Evolutionary conservation across 2,797 vertebrate species (phyloP).

Genomic region (Varecia variegata): DNA sequence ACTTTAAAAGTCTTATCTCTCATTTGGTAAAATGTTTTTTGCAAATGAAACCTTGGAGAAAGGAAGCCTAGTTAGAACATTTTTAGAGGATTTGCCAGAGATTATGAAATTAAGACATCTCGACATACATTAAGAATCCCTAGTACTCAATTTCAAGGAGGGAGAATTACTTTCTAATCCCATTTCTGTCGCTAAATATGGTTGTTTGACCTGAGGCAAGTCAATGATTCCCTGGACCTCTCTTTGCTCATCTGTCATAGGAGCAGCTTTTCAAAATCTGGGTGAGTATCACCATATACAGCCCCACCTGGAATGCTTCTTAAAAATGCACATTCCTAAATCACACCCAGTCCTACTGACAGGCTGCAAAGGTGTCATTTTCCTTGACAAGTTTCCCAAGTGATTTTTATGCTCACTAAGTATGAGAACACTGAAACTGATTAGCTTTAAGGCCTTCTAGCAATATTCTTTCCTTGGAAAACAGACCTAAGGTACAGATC

Average conservation of each 20-base stretch:
- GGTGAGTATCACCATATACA: neutral
- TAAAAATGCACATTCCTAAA: neutral
- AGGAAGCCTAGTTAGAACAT: neutral
- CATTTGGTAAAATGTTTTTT: neutral
- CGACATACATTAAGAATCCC: neutral
- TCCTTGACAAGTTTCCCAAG: neutral
- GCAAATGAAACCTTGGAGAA: constrained; percentile 34
- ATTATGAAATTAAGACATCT: constrained; percentile 33
- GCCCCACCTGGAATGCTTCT: neutral
- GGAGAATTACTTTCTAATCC: neutral
- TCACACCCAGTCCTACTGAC: neutral
- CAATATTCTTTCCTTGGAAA: neutral
- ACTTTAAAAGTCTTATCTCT: constrained; percentile 35
- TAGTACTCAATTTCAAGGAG: neutral
- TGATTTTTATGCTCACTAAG: neutral
- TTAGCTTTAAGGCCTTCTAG: neutral
- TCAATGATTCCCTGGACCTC: neutral
- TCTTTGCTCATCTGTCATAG: neutral
- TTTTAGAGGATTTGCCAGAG: neutral
- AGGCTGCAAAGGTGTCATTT: neutral
- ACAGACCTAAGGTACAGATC: neutral
- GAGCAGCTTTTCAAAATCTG: neutral
- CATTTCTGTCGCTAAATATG: neutral
- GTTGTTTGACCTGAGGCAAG: neutral
- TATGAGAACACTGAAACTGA: neutral